These are phyloP conservation scores for Ectropis grisescens DNA, from an alignment of 1,140 invertebrate genomes.

Conservation along the genomic window DNA sequence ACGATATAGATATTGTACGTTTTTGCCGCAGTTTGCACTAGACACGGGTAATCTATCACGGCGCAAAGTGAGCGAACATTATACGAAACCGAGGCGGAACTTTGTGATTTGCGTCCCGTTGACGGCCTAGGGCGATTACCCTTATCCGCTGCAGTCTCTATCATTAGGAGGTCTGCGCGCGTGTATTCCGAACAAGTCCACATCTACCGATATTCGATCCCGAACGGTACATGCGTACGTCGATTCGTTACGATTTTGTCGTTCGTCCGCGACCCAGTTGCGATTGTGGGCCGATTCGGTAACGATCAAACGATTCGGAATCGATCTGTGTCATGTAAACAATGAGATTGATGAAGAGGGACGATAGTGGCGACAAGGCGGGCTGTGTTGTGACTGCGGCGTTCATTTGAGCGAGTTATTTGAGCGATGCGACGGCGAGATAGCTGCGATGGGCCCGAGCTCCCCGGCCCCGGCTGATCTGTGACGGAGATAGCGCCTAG, in stretches of 20 bases:
- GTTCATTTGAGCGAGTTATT: constrained; percentile 30
- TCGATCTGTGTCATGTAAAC: constrained; percentile 24
- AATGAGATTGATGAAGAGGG: constrained; percentile 20
- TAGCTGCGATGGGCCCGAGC: constrained; percentile 19
- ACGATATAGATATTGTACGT: too few relatives aligned
- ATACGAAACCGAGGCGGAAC: constrained; percentile 1
- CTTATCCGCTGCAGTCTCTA: too few relatives aligned
- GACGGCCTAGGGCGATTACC: not conserved
- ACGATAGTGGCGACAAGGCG: constrained; percentile 12
- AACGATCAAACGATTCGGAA: constrained; percentile 11
- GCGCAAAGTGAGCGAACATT: constrained; percentile 7
- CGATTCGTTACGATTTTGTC: constrained; percentile 13
- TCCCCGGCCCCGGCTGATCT: constrained; percentile 22
- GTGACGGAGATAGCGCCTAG: constrained; percentile 29
- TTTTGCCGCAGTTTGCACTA: constrained; percentile 16
- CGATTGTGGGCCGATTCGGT: constrained; percentile 8
- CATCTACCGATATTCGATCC: not conserved
- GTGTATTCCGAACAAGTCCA: too few relatives aligned
- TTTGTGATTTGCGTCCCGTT: constrained; percentile 10
- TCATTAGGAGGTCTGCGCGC: too few relatives aligned
- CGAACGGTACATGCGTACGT: constrained; percentile 3
- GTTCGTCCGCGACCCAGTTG: constrained; percentile 13
- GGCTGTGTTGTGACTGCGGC: constrained; percentile 10
- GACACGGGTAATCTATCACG: constrained; percentile 24
- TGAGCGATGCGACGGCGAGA: constrained; percentile 24